Evolutionary conservation across 2,113 vertebrate species (phyloP).

Genomic region (Muscicapa adusta): DNA sequence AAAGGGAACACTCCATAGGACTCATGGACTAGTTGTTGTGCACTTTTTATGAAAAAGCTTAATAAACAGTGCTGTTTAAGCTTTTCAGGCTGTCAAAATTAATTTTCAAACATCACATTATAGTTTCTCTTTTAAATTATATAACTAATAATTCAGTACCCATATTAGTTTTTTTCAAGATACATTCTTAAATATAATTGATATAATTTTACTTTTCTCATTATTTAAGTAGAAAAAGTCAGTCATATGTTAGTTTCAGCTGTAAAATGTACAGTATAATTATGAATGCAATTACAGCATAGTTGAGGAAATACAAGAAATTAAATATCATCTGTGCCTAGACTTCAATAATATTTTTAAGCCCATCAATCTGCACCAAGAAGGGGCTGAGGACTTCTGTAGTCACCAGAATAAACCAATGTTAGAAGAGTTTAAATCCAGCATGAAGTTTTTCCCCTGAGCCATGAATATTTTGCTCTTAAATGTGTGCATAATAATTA

Average conservation of each 20-base stretch:
- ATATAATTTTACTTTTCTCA: not conserved
- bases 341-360: not conserved
- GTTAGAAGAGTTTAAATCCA: not conserved
- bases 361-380: fast-evolving
- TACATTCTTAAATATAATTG: not conserved
- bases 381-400: fast-evolving
- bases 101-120: not conserved
- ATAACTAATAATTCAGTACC: not conserved
- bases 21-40: fast-evolving
- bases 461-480: not conserved
- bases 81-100: not conserved
- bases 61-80: not conserved
- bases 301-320: not conserved
- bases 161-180: not conserved
- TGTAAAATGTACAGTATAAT: not conserved
- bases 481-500: not conserved
- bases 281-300: not conserved
- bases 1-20: not conserved
- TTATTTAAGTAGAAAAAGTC: not conserved
- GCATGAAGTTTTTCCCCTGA: not conserved
- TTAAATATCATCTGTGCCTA: not conserved
- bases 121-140: not conserved
- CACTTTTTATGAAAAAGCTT: not conserved
- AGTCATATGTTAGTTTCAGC: not conserved
- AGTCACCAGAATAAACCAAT: not conserved